Conservation (phyloP, 2,113 vertebrate species). For the Argyrosomus japonicus region DNA sequence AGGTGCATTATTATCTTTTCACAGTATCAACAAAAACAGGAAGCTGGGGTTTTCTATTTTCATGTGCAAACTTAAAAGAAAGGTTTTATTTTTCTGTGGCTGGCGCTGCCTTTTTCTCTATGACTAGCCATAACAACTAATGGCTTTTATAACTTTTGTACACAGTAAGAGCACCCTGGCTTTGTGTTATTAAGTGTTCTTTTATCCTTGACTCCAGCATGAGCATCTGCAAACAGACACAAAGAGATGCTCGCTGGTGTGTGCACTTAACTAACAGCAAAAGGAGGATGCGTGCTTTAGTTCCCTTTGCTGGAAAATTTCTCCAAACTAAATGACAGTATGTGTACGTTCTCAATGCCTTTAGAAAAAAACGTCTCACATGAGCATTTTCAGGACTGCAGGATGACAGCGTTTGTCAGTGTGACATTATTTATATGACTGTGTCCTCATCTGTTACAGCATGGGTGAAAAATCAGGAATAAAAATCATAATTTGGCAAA, state of each 20-base stretch:
- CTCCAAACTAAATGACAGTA: background rate
- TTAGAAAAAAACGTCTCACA: background rate
- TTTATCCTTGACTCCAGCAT: conserved; percentile 33
- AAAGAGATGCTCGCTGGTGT: conserved; percentile 1
- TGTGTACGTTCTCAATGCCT: background rate
- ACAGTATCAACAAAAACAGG: background rate
- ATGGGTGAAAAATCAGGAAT: too few species aligned
- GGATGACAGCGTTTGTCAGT: too few species aligned
- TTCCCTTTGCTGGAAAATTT: background rate
- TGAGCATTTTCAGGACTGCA: too few species aligned
- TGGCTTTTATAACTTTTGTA: conserved; percentile 26
- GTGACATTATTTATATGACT: too few species aligned
- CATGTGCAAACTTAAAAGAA: conserved; percentile 22
- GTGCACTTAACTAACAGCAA: background rate
- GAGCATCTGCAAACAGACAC: conserved; percentile 42
- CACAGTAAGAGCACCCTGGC: background rate
- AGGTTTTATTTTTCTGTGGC: conserved; percentile 1
- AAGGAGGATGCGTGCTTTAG: background rate
- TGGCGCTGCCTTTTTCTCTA: background rate
- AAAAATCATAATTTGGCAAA: too few species aligned
- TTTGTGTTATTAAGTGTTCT: conserved; percentile 41
- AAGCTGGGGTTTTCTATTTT: background rate
- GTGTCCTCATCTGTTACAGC: background rate
- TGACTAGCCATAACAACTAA: conserved; percentile 20
- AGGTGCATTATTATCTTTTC: background rate